Conservation (phyloP, 2,888 invertebrate genomes). For the Amiota minor region DNA sequence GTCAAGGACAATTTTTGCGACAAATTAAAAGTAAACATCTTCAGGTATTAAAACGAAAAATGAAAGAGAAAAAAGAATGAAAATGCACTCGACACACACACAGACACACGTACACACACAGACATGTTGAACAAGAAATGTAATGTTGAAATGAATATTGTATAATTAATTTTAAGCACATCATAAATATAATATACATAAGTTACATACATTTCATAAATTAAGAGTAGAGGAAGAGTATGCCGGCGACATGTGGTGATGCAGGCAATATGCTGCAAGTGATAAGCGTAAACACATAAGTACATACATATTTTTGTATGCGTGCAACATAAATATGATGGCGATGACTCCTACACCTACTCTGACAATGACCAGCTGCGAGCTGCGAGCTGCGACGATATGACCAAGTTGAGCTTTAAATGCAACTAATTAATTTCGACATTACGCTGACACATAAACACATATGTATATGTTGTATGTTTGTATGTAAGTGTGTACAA, state of each 20-base stretch:
- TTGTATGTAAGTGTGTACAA: background rate
- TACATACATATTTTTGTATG: too few species aligned
- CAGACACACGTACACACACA: background rate
- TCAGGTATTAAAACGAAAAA: too few species aligned
- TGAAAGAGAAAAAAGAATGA: too few species aligned
- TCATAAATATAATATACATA: constrained; percentile 19
- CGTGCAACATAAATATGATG: background rate
- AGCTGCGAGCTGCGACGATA: too few species aligned
- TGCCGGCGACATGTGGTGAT: constrained; percentile 1
- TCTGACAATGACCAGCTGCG: background rate
- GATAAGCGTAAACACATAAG: background rate
- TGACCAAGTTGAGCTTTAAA: background rate
- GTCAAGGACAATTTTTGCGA: too few species aligned
- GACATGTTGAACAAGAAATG: constrained; percentile 10
- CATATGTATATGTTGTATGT: too few species aligned
- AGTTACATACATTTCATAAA: constrained; percentile 29
- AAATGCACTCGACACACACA: background rate
- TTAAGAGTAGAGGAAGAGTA: background rate
- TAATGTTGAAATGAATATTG: constrained; percentile 31
- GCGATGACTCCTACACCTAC: constrained; percentile 1
- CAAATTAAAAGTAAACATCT: too few species aligned
- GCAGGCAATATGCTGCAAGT: constrained; percentile 12
- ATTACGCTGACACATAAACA: constrained; percentile 26
- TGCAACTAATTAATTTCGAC: constrained; percentile 28
- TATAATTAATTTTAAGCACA: constrained; percentile 29